Conservation (phyloP, 2,888 invertebrate species). For the Macrophya annulata region DNA sequence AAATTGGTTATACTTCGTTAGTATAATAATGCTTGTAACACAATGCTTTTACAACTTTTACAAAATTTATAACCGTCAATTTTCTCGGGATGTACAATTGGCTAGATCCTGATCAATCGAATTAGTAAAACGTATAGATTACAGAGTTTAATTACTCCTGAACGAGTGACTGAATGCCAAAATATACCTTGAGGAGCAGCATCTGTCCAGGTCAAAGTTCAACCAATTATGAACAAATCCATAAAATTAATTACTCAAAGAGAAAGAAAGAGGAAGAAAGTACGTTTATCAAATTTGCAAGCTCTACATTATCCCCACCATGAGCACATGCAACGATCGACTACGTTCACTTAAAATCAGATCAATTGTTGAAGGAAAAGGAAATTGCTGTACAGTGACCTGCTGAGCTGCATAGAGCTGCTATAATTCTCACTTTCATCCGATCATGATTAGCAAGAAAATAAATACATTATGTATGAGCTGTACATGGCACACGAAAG, state of each 20-base stretch:
- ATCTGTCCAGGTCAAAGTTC: conserved; percentile 13
- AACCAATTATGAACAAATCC: neutral
- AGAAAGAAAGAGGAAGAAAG: neutral
- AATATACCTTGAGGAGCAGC: neutral
- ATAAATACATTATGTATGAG: conserved; percentile 48
- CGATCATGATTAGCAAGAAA: conserved; percentile 41
- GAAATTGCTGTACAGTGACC: conserved; percentile 31
- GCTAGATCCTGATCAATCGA: neutral
- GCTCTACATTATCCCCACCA: neutral
- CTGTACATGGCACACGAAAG: neutral
- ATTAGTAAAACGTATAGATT: neutral
- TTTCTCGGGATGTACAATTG: neutral
- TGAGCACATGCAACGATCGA: neutral
- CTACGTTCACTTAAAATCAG: conserved; percentile 39
- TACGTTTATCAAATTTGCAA: neutral
- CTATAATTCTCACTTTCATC: conserved; percentile 44
- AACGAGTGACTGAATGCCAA: neutral
- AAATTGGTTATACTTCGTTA: conserved; percentile 3
- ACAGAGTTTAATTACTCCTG: neutral
- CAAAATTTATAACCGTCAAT: conserved; percentile 9
- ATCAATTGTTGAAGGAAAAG: conserved; percentile 27
- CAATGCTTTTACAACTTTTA: conserved; percentile 2
- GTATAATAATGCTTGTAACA: conserved; percentile 8
- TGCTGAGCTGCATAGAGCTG: conserved; percentile 1
- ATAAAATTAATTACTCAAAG: neutral